These are phyloP conservation scores for Lordiphosa andalusiaca DNA, from an alignment of 2,888 invertebrate genomes.

Conservation along the genomic window DNA sequence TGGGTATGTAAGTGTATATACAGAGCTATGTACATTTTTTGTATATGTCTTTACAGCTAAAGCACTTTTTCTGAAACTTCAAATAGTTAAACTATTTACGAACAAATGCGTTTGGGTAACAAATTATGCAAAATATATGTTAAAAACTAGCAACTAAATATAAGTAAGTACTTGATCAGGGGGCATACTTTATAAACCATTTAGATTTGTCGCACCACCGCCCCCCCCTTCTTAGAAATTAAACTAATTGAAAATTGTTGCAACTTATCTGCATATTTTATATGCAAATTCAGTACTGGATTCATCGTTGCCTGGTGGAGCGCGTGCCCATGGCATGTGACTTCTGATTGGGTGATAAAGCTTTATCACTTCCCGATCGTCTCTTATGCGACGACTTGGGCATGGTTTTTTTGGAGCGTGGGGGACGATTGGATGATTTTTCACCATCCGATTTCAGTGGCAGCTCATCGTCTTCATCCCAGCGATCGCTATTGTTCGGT, in stretches of 20 bases:
- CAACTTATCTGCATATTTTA: conserved; percentile 42
- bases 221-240: background rate
- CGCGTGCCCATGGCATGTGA: conserved; percentile 69
- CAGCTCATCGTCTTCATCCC: conserved; percentile 68
- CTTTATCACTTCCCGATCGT: conserved; percentile 46
- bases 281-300: conserved; percentile 30
- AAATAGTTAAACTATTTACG: conserved; percentile 45
- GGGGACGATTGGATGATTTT: conserved; percentile 60
- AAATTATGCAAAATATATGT: too few relatives aligned
- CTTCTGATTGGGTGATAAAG: conserved; percentile 28
- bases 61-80: conserved; percentile 4
- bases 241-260: background rate
- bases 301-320: conserved; percentile 59
- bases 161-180: too few relatives aligned
- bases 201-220: background rate
- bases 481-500: conserved; percentile 19
- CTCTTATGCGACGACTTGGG: conserved; percentile 77
- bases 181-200: too few relatives aligned
- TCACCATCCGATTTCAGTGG: conserved; percentile 57
- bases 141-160: too few relatives aligned
- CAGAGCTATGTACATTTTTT: too few relatives aligned
- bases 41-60: background rate
- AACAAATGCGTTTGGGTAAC: conserved; percentile 2
- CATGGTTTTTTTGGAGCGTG: conserved; percentile 76
- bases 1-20: too few relatives aligned